Percentiles rank a stretch among this genome's conserved stretches.
Evolutionary conservation across 2,797 vertebrate genomes (phyloP).

Genomic region (Oreonectes daqikongensis): DNA sequence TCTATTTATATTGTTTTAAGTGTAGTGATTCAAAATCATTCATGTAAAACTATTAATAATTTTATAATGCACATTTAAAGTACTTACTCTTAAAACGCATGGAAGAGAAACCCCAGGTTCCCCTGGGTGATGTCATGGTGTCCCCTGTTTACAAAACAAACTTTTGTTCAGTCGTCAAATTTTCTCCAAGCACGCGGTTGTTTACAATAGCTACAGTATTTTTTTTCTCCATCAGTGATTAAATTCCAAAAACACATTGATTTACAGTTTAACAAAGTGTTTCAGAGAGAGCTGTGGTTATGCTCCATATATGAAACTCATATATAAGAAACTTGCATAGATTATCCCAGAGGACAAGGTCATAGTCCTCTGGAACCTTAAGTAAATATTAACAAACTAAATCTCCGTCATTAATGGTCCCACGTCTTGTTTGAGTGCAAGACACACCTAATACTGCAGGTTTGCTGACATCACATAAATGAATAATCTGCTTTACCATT

Average conservation of each 20-base stretch:
- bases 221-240: not conserved
- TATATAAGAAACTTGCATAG: not conserved
- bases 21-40: not conserved
- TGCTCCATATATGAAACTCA: not conserved
- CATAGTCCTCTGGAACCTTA: not conserved
- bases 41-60: not conserved
- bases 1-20: not conserved
- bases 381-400: constrained; percentile 35
- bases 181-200: not conserved
- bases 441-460: constrained; percentile 2
- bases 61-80: not conserved
- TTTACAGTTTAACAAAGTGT: not conserved
- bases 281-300: not conserved
- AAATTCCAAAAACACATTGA: not conserved
- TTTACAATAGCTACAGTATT: not conserved
- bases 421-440: not conserved
- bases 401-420: not conserved
- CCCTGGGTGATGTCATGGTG: constrained; percentile 36
- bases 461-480: not conserved
- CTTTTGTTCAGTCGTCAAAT: not conserved
- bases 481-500: not conserved
- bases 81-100: constrained; percentile 52
- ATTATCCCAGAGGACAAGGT: constrained; percentile 11
- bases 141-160: not conserved
- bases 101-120: constrained; percentile 43